Evolutionary conservation across 2,113 vertebrate genomes (phyloP).

Genomic region (Pelodiscus sinensis): DNA sequence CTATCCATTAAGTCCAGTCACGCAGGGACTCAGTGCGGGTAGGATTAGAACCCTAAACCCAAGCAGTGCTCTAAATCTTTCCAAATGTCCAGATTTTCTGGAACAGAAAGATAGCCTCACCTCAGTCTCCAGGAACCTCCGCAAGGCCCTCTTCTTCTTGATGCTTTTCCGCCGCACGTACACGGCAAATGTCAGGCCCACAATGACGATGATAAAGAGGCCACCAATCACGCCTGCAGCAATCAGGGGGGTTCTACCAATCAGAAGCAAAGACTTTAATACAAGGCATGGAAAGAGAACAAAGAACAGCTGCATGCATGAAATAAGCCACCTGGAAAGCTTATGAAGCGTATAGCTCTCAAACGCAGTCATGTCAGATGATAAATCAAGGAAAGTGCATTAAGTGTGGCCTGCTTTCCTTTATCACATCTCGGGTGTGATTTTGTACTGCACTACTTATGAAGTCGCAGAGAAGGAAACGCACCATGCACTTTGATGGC

Average conservation of each 20-base stretch:
- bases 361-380: slow-evolving; percentile 10
- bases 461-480: slow-evolving; percentile 51
- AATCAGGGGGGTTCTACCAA: slow-evolving; percentile 92
- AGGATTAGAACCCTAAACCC: not conserved
- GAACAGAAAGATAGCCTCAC: slow-evolving; percentile 70
- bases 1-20: not conserved
- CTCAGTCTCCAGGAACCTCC: slow-evolving; percentile 97
- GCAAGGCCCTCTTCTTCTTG: slow-evolving; percentile 95
- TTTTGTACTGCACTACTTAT: slow-evolving; percentile 57
- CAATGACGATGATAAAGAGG: slow-evolving; percentile 93
- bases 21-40: not conserved
- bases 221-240: slow-evolving; percentile 93
- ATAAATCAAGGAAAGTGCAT: slow-evolving; percentile 13
- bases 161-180: slow-evolving; percentile 94
- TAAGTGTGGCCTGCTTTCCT: not conserved
- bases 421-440: not conserved
- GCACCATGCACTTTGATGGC: slow-evolving; percentile 68
- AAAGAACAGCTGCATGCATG: not conserved
- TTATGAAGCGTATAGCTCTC: not conserved
- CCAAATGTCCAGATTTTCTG: not conserved
- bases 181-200: slow-evolving; percentile 91
- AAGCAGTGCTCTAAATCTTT: accelerated
- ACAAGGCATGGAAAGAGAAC: not conserved
- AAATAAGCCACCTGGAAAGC: not conserved
- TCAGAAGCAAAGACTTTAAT: slow-evolving; percentile 54